phyloP scores from a whole-genome alignment of 2,888 invertebrate genomes.

The Arctia plantaginis region DNA sequence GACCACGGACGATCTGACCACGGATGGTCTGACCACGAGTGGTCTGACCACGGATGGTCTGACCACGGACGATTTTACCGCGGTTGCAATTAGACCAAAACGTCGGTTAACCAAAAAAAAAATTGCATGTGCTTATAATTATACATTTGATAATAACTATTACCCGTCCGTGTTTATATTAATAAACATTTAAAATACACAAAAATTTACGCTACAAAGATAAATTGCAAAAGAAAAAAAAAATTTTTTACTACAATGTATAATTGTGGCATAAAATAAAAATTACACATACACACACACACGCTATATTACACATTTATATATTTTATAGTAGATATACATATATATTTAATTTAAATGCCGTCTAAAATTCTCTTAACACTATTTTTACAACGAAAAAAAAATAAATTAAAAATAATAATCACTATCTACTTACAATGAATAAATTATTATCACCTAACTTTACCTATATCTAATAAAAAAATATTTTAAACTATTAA shows the following conservation, averaged over 20 bases:
- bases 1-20: background rate
- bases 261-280: conserved; percentile 64
- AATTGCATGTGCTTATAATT: background rate
- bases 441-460: conserved; percentile 53
- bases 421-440: conserved; percentile 53
- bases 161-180: conserved; percentile 14
- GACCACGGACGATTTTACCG: background rate
- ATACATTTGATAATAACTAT: background rate
- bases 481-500: conserved; percentile 45
- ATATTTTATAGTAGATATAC: conserved; percentile 5
- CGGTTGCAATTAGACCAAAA: background rate
- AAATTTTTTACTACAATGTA: conserved; percentile 66
- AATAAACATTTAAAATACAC: conserved; percentile 1
- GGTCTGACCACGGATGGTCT: background rate
- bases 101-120: too few species aligned
- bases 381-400: conserved; percentile 56
- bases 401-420: conserved; percentile 48
- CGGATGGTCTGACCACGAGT: background rate
- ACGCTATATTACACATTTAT: conserved; percentile 42
- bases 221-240: conserved; percentile 46
- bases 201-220: background rate
- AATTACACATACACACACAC: conserved; percentile 56
- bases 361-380: conserved; percentile 53
- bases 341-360: conserved; percentile 54
- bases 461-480: conserved; percentile 40